Conservation (phyloP, 2,113 vertebrate genomes). For the Symphodus melops region DNA sequence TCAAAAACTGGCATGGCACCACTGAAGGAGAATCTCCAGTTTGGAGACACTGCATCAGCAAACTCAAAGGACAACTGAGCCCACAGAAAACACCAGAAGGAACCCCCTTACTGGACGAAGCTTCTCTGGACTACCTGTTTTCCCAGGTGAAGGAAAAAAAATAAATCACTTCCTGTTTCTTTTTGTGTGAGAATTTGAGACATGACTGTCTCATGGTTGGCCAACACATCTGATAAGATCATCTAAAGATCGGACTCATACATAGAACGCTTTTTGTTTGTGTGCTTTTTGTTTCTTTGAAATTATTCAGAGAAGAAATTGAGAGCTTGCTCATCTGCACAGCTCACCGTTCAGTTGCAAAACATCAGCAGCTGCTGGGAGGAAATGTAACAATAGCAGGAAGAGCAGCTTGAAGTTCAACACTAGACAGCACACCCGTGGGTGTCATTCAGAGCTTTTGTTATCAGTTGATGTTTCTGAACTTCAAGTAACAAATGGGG, state of each 20-base stretch:
- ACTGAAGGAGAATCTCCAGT: conserved; percentile 91
- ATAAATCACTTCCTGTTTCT: background rate
- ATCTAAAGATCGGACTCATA: too few species aligned
- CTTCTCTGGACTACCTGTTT: conserved; percentile 93
- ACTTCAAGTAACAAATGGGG: background rate
- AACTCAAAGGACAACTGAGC: conserved; percentile 83
- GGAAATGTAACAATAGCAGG: conserved; percentile 37
- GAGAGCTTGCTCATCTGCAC: background rate
- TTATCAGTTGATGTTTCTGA: background rate
- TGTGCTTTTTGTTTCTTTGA: too few species aligned
- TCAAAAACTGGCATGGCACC: conserved; percentile 97
- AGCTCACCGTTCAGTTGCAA: conserved; percentile 12
- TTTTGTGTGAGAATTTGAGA: background rate
- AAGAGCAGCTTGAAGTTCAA: conserved; percentile 6
- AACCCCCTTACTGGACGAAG: conserved; percentile 90
- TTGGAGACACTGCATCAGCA: conserved; percentile 92
- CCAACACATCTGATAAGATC: too few species aligned
- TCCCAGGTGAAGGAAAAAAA: conserved; percentile 84
- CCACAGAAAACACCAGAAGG: conserved; percentile 86
- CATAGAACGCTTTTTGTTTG: too few species aligned
- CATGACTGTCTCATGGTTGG: too few species aligned
- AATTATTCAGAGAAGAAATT: background rate
- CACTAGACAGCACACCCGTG: background rate
- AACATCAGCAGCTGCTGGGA: conserved; percentile 19
- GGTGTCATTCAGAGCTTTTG: background rate